Evolutionary conservation across 1,140 invertebrate genomes (phyloP), one percentile per base, ranked within the genome.

Genomic region (Bombus waltoni): DNA sequence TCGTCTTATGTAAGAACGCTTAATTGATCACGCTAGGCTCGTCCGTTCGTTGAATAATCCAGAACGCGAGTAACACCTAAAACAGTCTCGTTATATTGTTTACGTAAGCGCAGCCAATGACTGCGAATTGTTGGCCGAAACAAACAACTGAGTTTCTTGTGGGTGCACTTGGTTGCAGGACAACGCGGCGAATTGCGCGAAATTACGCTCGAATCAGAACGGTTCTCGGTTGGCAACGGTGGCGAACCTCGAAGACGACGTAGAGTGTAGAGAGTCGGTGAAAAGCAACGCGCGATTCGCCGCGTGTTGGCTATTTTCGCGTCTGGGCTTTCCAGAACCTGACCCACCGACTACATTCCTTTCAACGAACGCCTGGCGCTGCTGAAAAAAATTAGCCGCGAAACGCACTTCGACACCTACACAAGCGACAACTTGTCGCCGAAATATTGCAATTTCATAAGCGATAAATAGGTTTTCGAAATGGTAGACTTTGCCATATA

Each of bases 261-360:
- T 53, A 53, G 18, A 53, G 47, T 53, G 18, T 53, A 53, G 47
- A 53, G 18, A 53, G 18, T 57, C 71, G 47, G 68, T 83, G 83
- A 81, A 90, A 90, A 90, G 77, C 87, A 84, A 81, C 68, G 71
- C 59, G 11, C 74, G 87, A 75, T 76, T 47, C 79, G 35, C 79
- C 53, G 79, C 65, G 76, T 53, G 65, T 83, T 44, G 66, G 89
- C 89, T 90, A 90, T 90, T 90, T 90, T 90, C 81, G 88, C 87
- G 77, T 28, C 65, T 57, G 87, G 89, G 74, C 80, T 90, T 90
- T 86, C 89, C 89, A 90, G 86, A 85, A 74, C 66, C 77, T 77
- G 76, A 38, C 76, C 32, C 62, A 68, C 13, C 76, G 65, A 62
- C 79, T 85, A 72, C 89, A 86, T 90, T 90, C 89, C 89, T 73